phyloP scores from a whole-genome alignment of 2,797 vertebrate genomes.

The Bradypodion pumilum region DNA sequence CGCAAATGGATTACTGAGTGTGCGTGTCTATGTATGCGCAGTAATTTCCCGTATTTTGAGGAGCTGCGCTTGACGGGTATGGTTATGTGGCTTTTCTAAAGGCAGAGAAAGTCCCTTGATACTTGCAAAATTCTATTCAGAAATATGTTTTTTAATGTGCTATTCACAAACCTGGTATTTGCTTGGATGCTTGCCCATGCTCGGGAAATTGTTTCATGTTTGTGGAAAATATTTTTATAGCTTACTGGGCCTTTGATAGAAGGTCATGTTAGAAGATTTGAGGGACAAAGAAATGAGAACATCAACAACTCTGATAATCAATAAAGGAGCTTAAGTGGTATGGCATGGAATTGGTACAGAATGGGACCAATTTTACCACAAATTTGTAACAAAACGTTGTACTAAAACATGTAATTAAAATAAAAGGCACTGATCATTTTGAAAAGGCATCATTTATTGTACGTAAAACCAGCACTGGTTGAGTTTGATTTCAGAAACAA shows the following conservation, averaged over 20 bases:
- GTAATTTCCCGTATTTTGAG: too few relatives aligned
- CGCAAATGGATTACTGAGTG: too few relatives aligned
- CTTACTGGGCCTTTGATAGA: constrained; percentile 52
- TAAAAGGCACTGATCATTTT: too few relatives aligned
- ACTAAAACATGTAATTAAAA: too few relatives aligned
- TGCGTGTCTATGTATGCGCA: too few relatives aligned
- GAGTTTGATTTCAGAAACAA: background rate
- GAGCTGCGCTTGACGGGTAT: too few relatives aligned
- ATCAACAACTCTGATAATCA: background rate
- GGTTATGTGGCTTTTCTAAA: constrained; percentile 49
- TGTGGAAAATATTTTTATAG: constrained; percentile 67
- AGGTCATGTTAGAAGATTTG: constrained; percentile 13
- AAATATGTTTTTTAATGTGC: accelerated
- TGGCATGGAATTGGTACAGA: background rate
- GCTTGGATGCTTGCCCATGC: constrained; percentile 40
- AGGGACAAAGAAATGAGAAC: background rate
- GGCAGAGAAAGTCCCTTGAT: constrained; percentile 40
- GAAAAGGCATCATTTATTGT: too few relatives aligned
- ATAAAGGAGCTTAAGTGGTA: accelerated
- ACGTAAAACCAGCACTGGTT: too few relatives aligned
- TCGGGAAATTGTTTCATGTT: background rate
- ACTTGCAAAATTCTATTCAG: constrained; percentile 36
- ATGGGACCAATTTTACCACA: too few relatives aligned
- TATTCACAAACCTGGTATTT: accelerated
- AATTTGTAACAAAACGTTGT: too few relatives aligned